Conservation (phyloP, 2,113 vertebrate genomes). For the Columba livia region DNA sequence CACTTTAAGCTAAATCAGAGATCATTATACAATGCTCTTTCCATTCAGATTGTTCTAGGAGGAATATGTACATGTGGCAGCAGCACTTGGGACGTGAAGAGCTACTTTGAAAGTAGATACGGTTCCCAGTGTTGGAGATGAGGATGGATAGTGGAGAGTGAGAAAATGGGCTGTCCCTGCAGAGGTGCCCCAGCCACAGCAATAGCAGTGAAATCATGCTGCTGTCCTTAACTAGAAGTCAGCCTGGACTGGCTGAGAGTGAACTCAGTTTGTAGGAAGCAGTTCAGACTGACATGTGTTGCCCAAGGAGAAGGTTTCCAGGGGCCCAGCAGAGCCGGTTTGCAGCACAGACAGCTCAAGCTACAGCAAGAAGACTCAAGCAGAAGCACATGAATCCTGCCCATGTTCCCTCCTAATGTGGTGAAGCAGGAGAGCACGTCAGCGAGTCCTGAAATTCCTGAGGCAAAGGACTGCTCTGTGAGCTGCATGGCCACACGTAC, state of each 20-base stretch:
- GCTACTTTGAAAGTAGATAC: background rate
- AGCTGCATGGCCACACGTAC: background rate
- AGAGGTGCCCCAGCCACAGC: background rate
- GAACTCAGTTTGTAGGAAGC: background rate
- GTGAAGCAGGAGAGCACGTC: background rate
- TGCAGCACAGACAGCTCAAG: background rate
- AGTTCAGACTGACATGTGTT: background rate
- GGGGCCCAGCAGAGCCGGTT: background rate
- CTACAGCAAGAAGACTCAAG: background rate
- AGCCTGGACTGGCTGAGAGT: background rate
- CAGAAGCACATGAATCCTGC: background rate
- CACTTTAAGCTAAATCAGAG: conserved; percentile 47
- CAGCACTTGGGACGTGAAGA: conserved; percentile 9
- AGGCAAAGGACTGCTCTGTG: background rate
- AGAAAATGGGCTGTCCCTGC: background rate
- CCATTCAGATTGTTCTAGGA: background rate
- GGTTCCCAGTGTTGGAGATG: background rate
- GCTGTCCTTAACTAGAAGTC: background rate
- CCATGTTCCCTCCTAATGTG: background rate
- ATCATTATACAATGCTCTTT: conserved; percentile 28
- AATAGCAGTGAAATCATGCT: background rate
- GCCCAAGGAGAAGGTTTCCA: background rate
- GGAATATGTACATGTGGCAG: background rate
- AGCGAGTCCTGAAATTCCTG: background rate
- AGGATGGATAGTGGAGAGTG: background rate